Percentiles rank a stretch among this genome's conserved stretches.
phyloP scores from a whole-genome alignment of 2,113 vertebrate genomes.

The Lethenteron reissneri region DNA sequence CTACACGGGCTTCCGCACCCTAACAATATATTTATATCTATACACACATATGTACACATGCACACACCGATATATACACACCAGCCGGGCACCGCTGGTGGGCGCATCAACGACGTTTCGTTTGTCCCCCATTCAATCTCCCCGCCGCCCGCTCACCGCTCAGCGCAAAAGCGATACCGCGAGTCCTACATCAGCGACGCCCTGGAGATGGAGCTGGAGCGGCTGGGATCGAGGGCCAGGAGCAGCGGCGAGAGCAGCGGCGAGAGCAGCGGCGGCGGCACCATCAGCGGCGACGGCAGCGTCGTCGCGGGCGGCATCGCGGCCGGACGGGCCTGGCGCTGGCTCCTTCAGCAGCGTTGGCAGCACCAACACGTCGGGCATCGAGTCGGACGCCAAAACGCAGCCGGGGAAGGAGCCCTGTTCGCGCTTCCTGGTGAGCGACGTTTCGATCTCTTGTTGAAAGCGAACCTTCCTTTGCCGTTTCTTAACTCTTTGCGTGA shows the following conservation, averaged over 20 bases:
- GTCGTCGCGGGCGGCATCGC: no score
- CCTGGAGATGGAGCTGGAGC: constrained; percentile 79
- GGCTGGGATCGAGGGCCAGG: constrained; percentile 61
- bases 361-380: constrained; percentile 89
- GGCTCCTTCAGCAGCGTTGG: constrained; percentile 68
- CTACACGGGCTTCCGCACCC: no score
- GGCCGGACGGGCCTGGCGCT: constrained; percentile 36
- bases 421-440: not conserved
- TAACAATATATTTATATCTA: no score
- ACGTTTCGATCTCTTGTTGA: not conserved
- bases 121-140: no score
- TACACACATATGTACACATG: no score
- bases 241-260: constrained; percentile 53
- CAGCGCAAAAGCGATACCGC: constrained; percentile 94
- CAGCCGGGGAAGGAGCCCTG: not conserved
- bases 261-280: constrained; percentile 30
- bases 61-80: no score
- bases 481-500: not conserved
- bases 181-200: constrained; percentile 97
- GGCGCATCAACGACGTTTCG: no score
- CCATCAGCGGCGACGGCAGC: constrained; percentile 25
- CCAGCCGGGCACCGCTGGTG: no score
- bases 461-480: not conserved
- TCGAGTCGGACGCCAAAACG: constrained; percentile 42
- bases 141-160: no score